Evolutionary conservation across 2,113 vertebrate genomes (phyloP).

Genomic region (Micronycteris hirsuta): DNA sequence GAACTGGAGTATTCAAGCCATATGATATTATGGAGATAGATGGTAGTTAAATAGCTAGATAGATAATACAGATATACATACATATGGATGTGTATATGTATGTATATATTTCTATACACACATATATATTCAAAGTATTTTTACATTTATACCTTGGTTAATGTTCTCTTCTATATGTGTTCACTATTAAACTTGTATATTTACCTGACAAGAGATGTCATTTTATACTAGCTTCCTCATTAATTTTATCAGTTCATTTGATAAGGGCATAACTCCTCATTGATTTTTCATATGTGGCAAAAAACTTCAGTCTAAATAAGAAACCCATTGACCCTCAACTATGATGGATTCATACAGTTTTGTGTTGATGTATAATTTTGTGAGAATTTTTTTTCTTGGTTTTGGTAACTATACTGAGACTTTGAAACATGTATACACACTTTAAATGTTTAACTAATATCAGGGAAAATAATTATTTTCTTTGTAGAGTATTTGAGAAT

Average conservation of each 20-base stretch:
- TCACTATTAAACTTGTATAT: background rate
- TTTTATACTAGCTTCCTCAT: background rate
- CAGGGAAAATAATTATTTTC: background rate
- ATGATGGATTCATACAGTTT: background rate
- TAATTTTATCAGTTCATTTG: conserved; percentile 12
- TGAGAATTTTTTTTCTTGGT: background rate
- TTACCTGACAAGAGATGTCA: background rate
- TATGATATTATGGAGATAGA: background rate
- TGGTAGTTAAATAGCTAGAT: background rate
- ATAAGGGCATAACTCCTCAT: background rate
- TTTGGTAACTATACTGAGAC: background rate
- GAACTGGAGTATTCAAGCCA: conserved; percentile 56
- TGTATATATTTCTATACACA: background rate
- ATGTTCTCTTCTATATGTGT: background rate
- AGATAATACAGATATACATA: background rate
- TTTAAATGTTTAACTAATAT: background rate
- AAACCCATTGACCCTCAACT: background rate
- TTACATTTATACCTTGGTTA: background rate
- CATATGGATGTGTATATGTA: background rate
- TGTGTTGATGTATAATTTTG: background rate
- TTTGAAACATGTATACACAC: background rate
- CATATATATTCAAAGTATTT: background rate
- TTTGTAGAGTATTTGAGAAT: conserved; percentile 22
- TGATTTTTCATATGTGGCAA: background rate
- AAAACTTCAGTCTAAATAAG: background rate